phyloP scores from a whole-genome alignment of 2,888 invertebrate genomes.

The Chirona hameri region DNA sequence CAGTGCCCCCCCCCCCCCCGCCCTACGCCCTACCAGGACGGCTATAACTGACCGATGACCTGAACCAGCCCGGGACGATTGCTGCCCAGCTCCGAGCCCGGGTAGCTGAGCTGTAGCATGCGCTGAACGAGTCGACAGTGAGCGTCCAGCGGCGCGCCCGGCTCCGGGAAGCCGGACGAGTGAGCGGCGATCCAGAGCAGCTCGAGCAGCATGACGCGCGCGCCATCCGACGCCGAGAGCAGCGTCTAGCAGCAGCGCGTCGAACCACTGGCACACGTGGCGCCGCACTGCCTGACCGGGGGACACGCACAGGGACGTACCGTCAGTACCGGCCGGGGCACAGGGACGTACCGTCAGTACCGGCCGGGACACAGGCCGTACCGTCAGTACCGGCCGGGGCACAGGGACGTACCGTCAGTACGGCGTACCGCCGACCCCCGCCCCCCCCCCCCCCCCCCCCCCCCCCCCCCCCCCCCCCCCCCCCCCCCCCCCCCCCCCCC shows the following conservation, averaged over 20 bases:
- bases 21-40: neutral
- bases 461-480: no score
- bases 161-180: conserved; percentile 8
- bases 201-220: conserved; percentile 3
- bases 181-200: conserved; percentile 24
- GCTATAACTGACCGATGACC: neutral
- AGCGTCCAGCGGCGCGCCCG: conserved; percentile 22
- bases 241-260: neutral
- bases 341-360: no score
- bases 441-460: no score
- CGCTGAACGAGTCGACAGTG: neutral
- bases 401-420: no score
- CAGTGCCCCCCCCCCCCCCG: neutral
- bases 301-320: neutral
- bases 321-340: no score
- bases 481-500: no score
- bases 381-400: no score
- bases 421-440: no score
- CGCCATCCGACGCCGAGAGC: neutral
- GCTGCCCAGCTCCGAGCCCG: conserved; percentile 14
- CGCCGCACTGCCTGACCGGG: neutral
- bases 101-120: conserved; percentile 4
- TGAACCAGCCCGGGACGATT: conserved; percentile 1
- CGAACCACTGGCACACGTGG: conserved; percentile 25
- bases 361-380: no score